Evolutionary conservation across 2,797 vertebrate species (phyloP), one percentile per base, ranked within the genome.

Genomic region (Crenuchus spilurus): DNA sequence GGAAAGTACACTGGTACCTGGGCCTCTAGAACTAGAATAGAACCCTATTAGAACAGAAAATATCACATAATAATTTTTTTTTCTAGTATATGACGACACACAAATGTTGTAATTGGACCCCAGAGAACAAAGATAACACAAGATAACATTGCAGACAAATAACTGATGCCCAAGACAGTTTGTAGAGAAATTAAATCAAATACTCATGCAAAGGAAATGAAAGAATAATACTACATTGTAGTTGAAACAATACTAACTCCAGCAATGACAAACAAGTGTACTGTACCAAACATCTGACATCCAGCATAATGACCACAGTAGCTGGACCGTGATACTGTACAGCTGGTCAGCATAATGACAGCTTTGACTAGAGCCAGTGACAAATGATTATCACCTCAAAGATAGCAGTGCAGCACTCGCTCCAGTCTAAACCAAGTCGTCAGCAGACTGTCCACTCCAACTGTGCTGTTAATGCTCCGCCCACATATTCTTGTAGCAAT

Each of bases 241-340:
- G 69, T 24, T 63, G 46, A 72, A 60, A 37, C 55, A 49, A 62
- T 14, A n/a, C 31, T 49, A 61, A 31, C 24, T 33, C 16, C 33
- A 54, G 63, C 16, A 72, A 54, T 35, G 13, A 4, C 18, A 42
- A 5, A 13, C 16, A 0, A 42, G 33, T 41, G 58, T 2, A 44
- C 30, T 24, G 11, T 9, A 52, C 4, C 14, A 72, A 48, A 39
- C 18, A 61, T 72, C 24, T n/a, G 46, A 28, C 33, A 28, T 26
- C 31, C 39, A 44, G 18, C 22, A 49, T 3, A 14, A 28, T 18
- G 57, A 9, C 1, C 3, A 8, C 26, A 30, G 20, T 20, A 26
- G 58, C 58, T 37, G 41, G n/a, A 61, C 33, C 16, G 14, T 6
- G 16, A 37, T 61, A 7, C 20, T 30, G 11, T 42, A 16, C 37